Conservation (phyloP, 2,113 vertebrate genomes). For the Brachirus orientalis region DNA sequence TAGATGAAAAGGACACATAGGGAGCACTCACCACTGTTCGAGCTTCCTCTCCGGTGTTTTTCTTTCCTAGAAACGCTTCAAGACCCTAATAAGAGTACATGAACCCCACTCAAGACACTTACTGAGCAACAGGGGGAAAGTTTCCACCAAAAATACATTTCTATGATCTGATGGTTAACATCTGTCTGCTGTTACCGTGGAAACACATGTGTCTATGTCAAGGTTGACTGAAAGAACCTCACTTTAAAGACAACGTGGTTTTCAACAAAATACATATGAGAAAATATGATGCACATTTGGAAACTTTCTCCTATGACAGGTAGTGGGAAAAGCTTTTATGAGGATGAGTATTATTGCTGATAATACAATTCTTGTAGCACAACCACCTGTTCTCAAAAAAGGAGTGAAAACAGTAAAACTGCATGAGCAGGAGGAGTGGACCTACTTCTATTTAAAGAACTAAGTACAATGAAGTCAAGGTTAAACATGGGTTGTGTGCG, state of each 20-base stretch:
- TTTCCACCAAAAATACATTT: slow-evolving; percentile 14
- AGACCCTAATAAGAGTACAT: slow-evolving; percentile 68
- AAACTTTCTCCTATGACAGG: neutral
- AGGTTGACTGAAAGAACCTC: slow-evolving; percentile 5
- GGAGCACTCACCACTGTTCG: slow-evolving; percentile 46
- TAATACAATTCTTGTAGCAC: too few species aligned
- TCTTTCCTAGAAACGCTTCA: slow-evolving; percentile 22
- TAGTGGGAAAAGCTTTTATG: neutral
- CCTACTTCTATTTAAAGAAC: neutral
- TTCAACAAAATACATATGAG: neutral
- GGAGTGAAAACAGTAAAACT: neutral
- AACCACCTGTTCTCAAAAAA: neutral
- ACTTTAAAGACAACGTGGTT: slow-evolving; percentile 1
- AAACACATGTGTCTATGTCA: slow-evolving; percentile 21
- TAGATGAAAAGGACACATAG: slow-evolving; percentile 54
- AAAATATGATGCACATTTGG: neutral
- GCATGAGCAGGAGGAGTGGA: neutral
- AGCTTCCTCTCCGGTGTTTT: slow-evolving; percentile 35
- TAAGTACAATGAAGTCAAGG: neutral
- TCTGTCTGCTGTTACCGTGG: slow-evolving; percentile 19
- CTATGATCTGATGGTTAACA: slow-evolving; percentile 2
- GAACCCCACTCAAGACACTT: slow-evolving; percentile 36
- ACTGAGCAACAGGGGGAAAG: slow-evolving; percentile 2
- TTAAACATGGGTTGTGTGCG: neutral
- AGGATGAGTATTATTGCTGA: too few species aligned